Conservation (phyloP, 2,888 invertebrate genomes). For the Hypselothyrea guttata region DNA sequence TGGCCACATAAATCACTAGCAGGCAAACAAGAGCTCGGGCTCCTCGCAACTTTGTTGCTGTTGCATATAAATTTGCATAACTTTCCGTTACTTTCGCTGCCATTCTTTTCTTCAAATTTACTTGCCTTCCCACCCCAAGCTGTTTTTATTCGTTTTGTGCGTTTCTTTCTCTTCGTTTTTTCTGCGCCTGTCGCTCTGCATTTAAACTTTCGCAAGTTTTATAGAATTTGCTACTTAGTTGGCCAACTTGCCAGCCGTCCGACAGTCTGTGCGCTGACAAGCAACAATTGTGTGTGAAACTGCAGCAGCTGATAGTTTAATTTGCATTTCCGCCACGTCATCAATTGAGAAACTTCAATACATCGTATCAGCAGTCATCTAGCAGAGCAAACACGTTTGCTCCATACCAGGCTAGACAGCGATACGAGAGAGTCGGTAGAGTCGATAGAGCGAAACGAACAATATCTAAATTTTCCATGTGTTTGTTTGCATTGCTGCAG, state of each 20-base stretch:
- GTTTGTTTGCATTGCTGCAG: slow-evolving; percentile 46
- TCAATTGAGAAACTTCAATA: slow-evolving; percentile 51
- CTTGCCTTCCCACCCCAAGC: slow-evolving; percentile 3
- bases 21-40: slow-evolving; percentile 53
- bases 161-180: background rate
- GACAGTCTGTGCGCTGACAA: slow-evolving; percentile 36
- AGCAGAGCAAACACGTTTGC: slow-evolving; percentile 22
- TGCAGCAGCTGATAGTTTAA: slow-evolving; percentile 48
- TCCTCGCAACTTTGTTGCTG: slow-evolving; percentile 67
- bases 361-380: slow-evolving; percentile 53
- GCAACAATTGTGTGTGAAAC: slow-evolving; percentile 48
- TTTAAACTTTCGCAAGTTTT: slow-evolving; percentile 52
- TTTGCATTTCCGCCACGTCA: slow-evolving; percentile 40
- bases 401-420: background rate
- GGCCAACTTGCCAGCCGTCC: slow-evolving; percentile 27
- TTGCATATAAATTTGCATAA: slow-evolving; percentile 73
- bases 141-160: background rate
- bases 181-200: slow-evolving; percentile 19
- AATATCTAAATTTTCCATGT: slow-evolving; percentile 42
- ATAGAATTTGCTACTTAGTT: slow-evolving; percentile 42
- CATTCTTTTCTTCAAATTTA: background rate
- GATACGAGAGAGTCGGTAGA: background rate
- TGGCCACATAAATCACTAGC: slow-evolving; percentile 67
- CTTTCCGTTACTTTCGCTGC: slow-evolving; percentile 35
- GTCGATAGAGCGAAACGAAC: too few species aligned